Evolutionary conservation across 30 jellyfish, hydroid and myxozoan species (phyloP).

Genomic region (Clytia hemisphaerica): DNA sequence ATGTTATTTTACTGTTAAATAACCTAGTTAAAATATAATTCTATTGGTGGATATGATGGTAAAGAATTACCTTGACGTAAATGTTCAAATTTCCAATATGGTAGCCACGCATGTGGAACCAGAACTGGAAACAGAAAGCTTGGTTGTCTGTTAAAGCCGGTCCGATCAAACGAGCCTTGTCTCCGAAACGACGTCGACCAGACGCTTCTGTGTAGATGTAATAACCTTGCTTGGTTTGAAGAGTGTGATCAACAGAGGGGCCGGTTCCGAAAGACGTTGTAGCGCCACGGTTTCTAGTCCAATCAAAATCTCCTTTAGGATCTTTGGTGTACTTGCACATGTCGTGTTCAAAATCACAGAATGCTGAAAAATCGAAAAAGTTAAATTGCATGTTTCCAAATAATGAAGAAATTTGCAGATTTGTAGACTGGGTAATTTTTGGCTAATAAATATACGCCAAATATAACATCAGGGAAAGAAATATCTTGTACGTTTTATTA

Average conservation of each 20-base stretch:
- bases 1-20: too few relatives aligned
- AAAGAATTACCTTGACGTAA: constrained; percentile 68
- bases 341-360: constrained; percentile 94
- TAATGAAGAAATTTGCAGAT: too few relatives aligned
- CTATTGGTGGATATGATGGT: too few relatives aligned
- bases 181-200: constrained; percentile 56
- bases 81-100: constrained; percentile 75
- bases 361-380: constrained; percentile 36
- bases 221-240: constrained; percentile 74
- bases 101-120: constrained; percentile 89
- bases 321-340: constrained; percentile 62
- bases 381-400: too few relatives aligned
- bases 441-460: neutral
- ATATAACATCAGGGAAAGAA: neutral
- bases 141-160: constrained; percentile 36
- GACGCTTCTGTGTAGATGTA: constrained; percentile 84
- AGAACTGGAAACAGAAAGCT: constrained; percentile 73
- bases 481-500: neutral
- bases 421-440: neutral
- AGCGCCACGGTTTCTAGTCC: constrained; percentile 85
- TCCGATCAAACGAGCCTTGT: constrained; percentile 64
- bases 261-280: constrained; percentile 91
- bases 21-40: too few relatives aligned
- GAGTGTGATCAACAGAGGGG: constrained; percentile 75
- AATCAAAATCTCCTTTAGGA: constrained; percentile 64